Evolutionary conservation across 2,113 vertebrate genomes (phyloP).

Genomic region (Archilochus colubris): DNA sequence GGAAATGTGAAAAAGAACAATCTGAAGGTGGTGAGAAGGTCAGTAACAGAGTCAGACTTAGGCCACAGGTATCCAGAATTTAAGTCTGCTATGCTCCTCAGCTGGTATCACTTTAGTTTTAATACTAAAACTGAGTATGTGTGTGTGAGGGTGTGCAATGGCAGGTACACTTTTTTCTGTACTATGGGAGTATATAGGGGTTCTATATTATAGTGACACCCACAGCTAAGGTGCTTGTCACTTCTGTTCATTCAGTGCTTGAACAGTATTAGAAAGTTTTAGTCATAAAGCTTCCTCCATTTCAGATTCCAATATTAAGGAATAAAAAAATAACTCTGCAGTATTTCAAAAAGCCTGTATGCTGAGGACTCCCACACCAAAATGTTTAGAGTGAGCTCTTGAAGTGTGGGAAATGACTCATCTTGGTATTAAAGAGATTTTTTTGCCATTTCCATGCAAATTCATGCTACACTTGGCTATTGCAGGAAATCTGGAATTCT

Average conservation of each 20-base stretch:
- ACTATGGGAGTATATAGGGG: neutral
- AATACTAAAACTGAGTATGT: neutral
- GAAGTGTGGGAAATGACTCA: neutral
- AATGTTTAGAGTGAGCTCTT: neutral
- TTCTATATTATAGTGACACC: neutral
- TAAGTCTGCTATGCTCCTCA: neutral
- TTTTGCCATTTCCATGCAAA: neutral
- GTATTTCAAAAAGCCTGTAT: neutral
- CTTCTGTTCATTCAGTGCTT: neutral
- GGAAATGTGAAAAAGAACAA: neutral
- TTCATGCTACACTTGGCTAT: neutral
- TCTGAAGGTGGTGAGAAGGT: neutral
- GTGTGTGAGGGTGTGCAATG: neutral
- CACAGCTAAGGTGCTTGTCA: neutral
- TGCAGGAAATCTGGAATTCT: neutral
- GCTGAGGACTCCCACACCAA: neutral
- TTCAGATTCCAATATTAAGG: neutral
- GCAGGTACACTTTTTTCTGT: neutral
- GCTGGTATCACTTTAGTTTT: neutral
- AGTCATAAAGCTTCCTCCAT: neutral
- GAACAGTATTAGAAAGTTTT: neutral
- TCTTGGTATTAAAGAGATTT: neutral
- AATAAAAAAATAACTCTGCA: neutral
- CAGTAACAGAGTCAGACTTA: neutral
- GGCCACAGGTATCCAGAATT: constrained; percentile 6